phyloP scores from a whole-genome alignment of 1,140 invertebrate genomes.

The Brachionus sp. region DNA sequence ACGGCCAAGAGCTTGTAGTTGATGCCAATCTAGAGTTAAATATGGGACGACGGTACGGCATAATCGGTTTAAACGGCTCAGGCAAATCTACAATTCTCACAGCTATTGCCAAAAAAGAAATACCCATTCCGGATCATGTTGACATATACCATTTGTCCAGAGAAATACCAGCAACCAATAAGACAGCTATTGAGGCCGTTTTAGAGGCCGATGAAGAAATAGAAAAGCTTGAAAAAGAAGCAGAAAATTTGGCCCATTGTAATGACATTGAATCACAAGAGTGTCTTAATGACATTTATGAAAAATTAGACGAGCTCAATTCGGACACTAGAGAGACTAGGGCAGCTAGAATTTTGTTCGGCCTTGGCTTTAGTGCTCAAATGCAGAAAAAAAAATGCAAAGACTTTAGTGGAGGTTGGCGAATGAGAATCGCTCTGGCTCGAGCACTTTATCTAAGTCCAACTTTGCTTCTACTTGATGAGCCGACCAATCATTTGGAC shows the following conservation, averaged over 20 bases:
- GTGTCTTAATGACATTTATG: slow-evolving; percentile 94
- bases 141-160: slow-evolving; percentile 95
- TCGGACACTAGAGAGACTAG: slow-evolving; percentile 89
- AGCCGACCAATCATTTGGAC: slow-evolving; percentile 69
- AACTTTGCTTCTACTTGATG: slow-evolving; percentile 61
- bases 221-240: slow-evolving; percentile 81
- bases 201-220: slow-evolving; percentile 97
- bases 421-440: slow-evolving; percentile 98
- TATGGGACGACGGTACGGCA: slow-evolving; percentile 88
- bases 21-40: slow-evolving; percentile 95
- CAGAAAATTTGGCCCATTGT: slow-evolving; percentile 79
- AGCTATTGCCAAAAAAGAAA: slow-evolving; percentile 16
- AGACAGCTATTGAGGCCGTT: slow-evolving; percentile 83
- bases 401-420: slow-evolving; percentile 96
- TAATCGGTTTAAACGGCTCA: slow-evolving; percentile 92
- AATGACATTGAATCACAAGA: slow-evolving; percentile 85
- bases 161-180: slow-evolving; percentile 90
- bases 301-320: slow-evolving; percentile 90
- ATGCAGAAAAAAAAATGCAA: slow-evolving; percentile 89
- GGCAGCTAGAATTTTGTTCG: slow-evolving; percentile 88
- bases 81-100: slow-evolving; percentile 60
- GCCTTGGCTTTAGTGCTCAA: slow-evolving; percentile 87
- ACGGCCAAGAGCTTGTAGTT: slow-evolving; percentile 87
- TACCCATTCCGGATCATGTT: slow-evolving; percentile 86
- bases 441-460: slow-evolving; percentile 58